Conservation (phyloP, 2,888 invertebrate species). For the Hirtodrosophila trivittata region DNA sequence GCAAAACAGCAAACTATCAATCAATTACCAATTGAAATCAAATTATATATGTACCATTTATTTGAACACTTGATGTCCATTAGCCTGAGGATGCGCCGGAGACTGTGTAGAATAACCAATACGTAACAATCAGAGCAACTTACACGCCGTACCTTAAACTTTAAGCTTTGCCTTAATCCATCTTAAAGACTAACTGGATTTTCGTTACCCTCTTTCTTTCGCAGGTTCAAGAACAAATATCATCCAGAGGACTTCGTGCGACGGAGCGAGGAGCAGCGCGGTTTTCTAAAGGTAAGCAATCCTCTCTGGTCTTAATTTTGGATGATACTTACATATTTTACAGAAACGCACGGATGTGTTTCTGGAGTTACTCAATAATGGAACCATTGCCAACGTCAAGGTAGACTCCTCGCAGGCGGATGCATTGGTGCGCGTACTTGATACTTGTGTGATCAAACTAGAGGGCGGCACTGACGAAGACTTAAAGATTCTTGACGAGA, state of each 20-base stretch:
- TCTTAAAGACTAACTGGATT: neutral
- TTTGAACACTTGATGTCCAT: constrained; percentile 25
- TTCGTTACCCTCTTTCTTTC: constrained; percentile 57
- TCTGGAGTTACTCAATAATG: constrained; percentile 90
- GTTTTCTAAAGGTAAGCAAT: constrained; percentile 89
- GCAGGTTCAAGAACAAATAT: constrained; percentile 99
- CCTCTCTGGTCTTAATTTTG: neutral
- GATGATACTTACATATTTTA: constrained; percentile 43
- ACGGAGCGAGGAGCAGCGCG: constrained; percentile 93
- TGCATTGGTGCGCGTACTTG: constrained; percentile 93
- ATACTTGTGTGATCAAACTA: constrained; percentile 97
- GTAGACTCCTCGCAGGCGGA: constrained; percentile 94
- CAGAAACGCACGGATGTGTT: constrained; percentile 95
- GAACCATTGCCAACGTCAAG: constrained; percentile 89
- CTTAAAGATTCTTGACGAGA: constrained; percentile 92
- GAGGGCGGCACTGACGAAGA: constrained; percentile 97
- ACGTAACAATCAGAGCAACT: neutral
- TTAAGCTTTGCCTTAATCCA: neutral
- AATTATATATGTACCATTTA: constrained; percentile 12
- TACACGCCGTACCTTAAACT: constrained; percentile 4
- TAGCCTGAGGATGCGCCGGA: constrained; percentile 29
- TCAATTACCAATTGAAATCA: constrained; percentile 14
- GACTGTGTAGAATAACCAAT: neutral
- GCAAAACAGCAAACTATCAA: constrained; percentile 38
- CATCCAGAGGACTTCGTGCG: constrained; percentile 98